Evolutionary conservation across 2,888 invertebrate species (phyloP).

Genomic region (Rhagonycha fulva): DNA sequence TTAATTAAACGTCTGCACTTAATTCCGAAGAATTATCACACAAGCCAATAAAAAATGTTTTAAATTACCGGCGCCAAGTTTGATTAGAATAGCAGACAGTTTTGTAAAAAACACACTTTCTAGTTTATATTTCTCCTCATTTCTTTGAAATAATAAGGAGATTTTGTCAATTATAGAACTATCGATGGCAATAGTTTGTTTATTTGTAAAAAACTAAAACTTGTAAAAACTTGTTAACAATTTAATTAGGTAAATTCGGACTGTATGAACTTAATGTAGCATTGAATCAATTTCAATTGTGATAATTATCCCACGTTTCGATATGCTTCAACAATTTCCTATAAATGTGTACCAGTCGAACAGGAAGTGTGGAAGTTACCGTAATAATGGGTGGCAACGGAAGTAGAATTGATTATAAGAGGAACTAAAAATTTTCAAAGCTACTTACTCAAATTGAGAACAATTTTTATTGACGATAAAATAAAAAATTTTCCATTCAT

Average conservation of each 20-base stretch:
- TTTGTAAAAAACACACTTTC: not conserved
- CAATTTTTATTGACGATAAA: not conserved
- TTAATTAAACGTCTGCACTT: not conserved
- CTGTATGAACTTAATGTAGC: not conserved
- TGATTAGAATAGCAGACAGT: constrained; percentile 10
- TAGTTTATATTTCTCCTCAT: not conserved
- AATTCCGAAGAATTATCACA: not conserved
- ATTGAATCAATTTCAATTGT: not conserved
- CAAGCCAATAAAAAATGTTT: not conserved
- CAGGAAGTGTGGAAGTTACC: not conserved
- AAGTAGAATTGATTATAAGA: not conserved
- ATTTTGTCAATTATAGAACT: not conserved
- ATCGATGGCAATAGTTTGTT: not conserved
- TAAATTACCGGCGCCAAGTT: constrained; percentile 14
- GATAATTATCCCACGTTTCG: not conserved
- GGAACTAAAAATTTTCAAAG: not conserved
- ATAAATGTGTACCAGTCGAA: not conserved
- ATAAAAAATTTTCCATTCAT: not conserved
- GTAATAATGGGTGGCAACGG: not conserved
- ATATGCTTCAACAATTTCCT: not conserved
- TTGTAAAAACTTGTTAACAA: not conserved
- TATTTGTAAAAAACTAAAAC: not conserved
- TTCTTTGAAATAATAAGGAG: not conserved
- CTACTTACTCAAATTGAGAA: not conserved
- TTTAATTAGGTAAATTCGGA: not conserved